Base-by-base conservation (phyloP, 2,113 vertebrate genomes). In the Chloebia gouldiae region DNA sequence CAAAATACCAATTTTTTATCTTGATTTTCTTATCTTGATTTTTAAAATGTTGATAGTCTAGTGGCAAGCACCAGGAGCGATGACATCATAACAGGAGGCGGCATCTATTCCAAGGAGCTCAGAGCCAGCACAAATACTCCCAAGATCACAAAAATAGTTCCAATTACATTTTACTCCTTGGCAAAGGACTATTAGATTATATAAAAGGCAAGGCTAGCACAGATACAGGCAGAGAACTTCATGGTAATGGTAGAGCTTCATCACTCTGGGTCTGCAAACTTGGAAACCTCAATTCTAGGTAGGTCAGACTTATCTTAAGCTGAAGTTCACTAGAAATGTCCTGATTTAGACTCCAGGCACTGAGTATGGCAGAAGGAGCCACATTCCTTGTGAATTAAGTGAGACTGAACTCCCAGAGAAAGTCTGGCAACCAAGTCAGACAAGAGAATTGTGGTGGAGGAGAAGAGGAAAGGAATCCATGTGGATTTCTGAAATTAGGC, bases 31-130 rank as follows among this genome's bases (percentile, higher is more conserved):
- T 80, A 76, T 82, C 88, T 91, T 77, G 42, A 20, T 78, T 77
- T 86, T 81, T 33, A 1, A 47, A 28, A 70, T 81, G 85, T 70
- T 75, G 42, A 63, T 83, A 91, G 71, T 50, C 87, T 77, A 54
- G 85, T 88, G 87, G 79, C 77, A 86, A 95, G 89, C 75, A 80
- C 75, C 90, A 95, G 87, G 23, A 96, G 76, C 22, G 0, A 80
- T 95, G 95, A 97, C 49, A 75, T 96, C 95, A 95, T 80, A 23
- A 53, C 68, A 96, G 94, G 93, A 94, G 94, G 95, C 82, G 95
- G 93, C 94, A 94, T 94, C 93, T 97, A 96, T 95, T 94, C 88
- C 66, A 60, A 83, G 93, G 71, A 88, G 85, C 90, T 94, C 54
- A 51, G 85, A 95, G 94, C 76, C 68, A 94, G 92, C 88, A 97